phyloP scores from a whole-genome alignment of 2,113 vertebrate species.

The Gulo gulo region DNA sequence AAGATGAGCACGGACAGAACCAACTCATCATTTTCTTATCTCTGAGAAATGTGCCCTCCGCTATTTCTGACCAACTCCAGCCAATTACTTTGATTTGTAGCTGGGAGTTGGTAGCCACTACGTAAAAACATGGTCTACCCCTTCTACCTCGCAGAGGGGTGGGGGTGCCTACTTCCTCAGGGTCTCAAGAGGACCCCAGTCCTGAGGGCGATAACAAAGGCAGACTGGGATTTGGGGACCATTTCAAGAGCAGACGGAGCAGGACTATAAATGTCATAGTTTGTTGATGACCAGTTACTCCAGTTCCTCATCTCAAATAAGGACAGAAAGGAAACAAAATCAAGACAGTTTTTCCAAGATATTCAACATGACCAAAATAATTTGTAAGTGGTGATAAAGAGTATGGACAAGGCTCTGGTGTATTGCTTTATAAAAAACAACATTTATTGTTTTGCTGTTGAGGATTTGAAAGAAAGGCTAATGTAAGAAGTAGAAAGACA shows the following conservation, averaged over 20 bases:
- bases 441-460: not conserved
- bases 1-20: not conserved
- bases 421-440: not conserved
- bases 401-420: not conserved
- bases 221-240: not conserved
- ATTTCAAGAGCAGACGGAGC: not conserved
- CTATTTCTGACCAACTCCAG: slow-evolving; percentile 1
- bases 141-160: not conserved
- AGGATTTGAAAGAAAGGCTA: slow-evolving; percentile 6
- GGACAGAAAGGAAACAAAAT: slow-evolving; percentile 18
- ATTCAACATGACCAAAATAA: not conserved
- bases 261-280: not conserved
- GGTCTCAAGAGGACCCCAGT: not conserved
- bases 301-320: not conserved
- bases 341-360: not conserved
- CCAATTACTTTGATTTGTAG: slow-evolving; percentile 61
- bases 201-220: not conserved
- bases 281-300: not conserved
- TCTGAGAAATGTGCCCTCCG: not conserved
- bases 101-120: not conserved
- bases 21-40: slow-evolving; percentile 10
- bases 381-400: not conserved
- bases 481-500: not conserved
- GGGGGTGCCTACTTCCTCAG: not conserved
- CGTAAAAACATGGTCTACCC: not conserved